Conservation (phyloP, 2,888 invertebrate species). For the Prosopocoilus inquinatus region DNA sequence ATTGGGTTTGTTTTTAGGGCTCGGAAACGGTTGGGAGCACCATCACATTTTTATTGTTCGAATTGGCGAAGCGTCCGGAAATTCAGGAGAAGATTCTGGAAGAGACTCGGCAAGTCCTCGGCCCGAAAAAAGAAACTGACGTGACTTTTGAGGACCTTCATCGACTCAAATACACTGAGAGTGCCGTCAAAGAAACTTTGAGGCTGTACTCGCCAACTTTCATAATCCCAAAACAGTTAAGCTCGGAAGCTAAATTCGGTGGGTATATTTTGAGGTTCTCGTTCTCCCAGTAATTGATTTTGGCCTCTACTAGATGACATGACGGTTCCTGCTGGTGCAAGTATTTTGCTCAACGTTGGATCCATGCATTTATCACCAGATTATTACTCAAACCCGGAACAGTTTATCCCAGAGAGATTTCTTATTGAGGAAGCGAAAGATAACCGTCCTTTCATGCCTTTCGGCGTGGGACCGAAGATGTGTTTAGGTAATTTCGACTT, state of each 20-base stretch:
- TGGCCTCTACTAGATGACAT: conserved; percentile 2
- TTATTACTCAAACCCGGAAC: conserved; percentile 19
- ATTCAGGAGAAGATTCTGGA: conserved; percentile 30
- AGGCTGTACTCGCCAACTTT: conserved; percentile 23
- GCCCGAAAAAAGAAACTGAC: conserved; percentile 4
- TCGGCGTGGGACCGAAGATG: background rate
- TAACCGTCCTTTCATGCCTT: background rate
- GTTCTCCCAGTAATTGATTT: too few relatives aligned
- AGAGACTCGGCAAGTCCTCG: conserved; percentile 22
- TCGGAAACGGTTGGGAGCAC: conserved; percentile 29
- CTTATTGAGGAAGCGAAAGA: conserved; percentile 7
- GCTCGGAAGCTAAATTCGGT: background rate
- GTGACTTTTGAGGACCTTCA: conserved; percentile 17
- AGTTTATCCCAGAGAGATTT: conserved; percentile 24
- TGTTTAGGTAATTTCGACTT: background rate
- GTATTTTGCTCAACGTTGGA: conserved; percentile 5
- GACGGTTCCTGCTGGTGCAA: conserved; percentile 1
- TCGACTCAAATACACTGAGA: conserved; percentile 26
- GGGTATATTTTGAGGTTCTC: too few relatives aligned
- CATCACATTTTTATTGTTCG: conserved; percentile 24
- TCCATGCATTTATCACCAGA: conserved; percentile 14
- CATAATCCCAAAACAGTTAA: conserved; percentile 17
- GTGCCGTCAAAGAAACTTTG: conserved; percentile 26
- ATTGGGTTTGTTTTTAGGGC: conserved; percentile 23
- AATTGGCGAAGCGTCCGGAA: conserved; percentile 23